Evolutionary conservation across 2,113 vertebrate species (phyloP).

Genomic region (Serinus canaria): DNA sequence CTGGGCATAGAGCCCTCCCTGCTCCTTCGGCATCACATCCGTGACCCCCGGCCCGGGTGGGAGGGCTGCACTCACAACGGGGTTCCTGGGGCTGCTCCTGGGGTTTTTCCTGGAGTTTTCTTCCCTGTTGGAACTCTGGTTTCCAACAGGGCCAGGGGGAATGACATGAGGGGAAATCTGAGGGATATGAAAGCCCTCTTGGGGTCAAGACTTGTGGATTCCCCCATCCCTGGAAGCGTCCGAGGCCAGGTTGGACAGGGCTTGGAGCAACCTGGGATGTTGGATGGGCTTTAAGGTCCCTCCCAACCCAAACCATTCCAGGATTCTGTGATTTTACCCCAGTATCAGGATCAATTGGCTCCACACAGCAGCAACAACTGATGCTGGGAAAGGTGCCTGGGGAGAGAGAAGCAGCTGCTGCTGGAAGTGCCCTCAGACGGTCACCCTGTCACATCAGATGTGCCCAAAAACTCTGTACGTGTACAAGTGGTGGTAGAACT

Average conservation of each 20-base stretch:
- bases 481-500: not conserved
- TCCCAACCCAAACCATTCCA: not conserved
- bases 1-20: not conserved
- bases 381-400: not conserved
- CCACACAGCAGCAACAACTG: not conserved
- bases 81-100: not conserved
- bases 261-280: not conserved
- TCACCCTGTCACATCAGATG: not conserved
- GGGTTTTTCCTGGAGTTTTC: not conserved
- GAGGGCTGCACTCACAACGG: not conserved
- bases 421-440: not conserved
- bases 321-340: not conserved
- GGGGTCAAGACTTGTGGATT: not conserved
- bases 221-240: rapidly evolving
- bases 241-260: rapidly evolving
- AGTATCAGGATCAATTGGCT: not conserved
- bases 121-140: not conserved
- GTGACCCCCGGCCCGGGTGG: not conserved
- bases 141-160: not conserved
- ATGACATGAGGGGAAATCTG: not conserved
- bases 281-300: not conserved
- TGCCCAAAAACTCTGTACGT: not conserved
- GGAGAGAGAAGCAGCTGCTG: not conserved
- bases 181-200: not conserved
- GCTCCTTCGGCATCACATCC: not conserved